These are phyloP conservation scores for Triplophysa siluroides DNA, from an alignment of 2,113 vertebrate species.

Conservation along the genomic window DNA sequence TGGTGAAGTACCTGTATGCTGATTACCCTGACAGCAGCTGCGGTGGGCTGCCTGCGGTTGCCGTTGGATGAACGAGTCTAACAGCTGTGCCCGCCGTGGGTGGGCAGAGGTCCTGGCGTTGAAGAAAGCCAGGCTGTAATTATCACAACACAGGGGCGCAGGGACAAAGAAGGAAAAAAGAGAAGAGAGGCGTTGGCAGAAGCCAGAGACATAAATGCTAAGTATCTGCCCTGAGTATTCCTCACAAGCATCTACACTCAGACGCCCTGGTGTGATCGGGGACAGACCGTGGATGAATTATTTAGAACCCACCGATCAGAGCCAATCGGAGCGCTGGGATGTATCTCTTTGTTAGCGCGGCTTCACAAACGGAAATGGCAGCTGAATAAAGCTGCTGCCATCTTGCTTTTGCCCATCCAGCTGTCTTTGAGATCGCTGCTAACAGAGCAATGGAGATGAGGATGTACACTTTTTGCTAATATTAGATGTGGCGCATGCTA, in stretches of 20 bases:
- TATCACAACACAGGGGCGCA: slow-evolving; percentile 55
- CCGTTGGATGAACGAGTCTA: slow-evolving; percentile 59
- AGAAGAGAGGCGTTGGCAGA: slow-evolving; percentile 3
- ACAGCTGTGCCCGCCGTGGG: slow-evolving; percentile 66
- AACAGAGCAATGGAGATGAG: background rate
- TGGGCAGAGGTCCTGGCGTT: slow-evolving; percentile 53
- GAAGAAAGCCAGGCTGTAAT: slow-evolving; percentile 64
- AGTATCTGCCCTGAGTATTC: slow-evolving; percentile 32
- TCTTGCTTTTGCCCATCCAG: background rate
- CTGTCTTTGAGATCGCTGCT: background rate
- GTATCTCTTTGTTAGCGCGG: background rate
- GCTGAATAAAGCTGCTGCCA: background rate
- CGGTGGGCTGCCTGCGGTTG: slow-evolving; percentile 44
- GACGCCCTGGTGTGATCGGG: slow-evolving; percentile 11
- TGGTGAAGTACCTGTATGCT: slow-evolving; percentile 54
- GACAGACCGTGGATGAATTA: slow-evolving; percentile 8
- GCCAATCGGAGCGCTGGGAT: background rate
- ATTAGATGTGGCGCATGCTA: no score
- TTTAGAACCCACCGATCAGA: background rate
- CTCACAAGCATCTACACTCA: slow-evolving; percentile 50
- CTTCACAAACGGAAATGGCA: background rate
- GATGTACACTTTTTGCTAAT: no score
- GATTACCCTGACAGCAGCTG: slow-evolving; percentile 52
- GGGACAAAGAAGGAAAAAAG: slow-evolving; percentile 40
- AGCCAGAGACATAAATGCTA: slow-evolving; percentile 11